Base-by-base conservation (phyloP, 2,888 invertebrate genomes). In the Apodemia mormo region DNA sequence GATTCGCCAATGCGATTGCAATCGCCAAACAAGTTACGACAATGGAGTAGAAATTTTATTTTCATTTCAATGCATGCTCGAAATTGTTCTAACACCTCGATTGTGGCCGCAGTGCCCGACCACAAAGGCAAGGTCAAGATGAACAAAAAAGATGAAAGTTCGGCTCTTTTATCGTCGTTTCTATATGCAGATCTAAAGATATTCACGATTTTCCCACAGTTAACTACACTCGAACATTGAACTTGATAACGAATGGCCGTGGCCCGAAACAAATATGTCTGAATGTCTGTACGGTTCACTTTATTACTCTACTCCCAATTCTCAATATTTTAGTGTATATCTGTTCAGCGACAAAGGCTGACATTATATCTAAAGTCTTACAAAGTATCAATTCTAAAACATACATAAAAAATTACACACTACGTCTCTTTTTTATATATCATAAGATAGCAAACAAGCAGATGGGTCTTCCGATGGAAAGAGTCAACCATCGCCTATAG, bases 151-250 rank as follows among this genome's bases (percentile, higher is more conserved):
- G 78, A 82, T 78, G 82, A 82, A 84, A 85, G 81, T 84, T 79
- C 76, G 76, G 76, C 76, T 69, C 69, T 72, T 77, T 77, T 76
- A 77, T 76, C 75, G 76, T 61, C 77, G 76, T 45, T 45, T 81
- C 81, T 82, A 78, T 81, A 79, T 79, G 79, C 80, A 79, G 79
- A 84, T 83, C 80, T 81, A 75, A 76, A 77, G 75, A 77, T 79
- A 77, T 77, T 74, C 81, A 80, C 78, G 79, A 80, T 76, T 76
- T 84, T 87, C 87, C 81, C 87, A 87, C 86, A 87, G 76, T 77
- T 74, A 45, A 65, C 68, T 75, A 74, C 69, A 65, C 70, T 68
- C 72, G 74, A 76, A 73, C 71, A 73, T 70, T 71, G 33, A 67
- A 69, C 70, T 45, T 69, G 65, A 65, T 58, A 65, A 37, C 49